phyloP scores from a whole-genome alignment of 2,113 vertebrate species.

The Phyllostomus discolor region DNA sequence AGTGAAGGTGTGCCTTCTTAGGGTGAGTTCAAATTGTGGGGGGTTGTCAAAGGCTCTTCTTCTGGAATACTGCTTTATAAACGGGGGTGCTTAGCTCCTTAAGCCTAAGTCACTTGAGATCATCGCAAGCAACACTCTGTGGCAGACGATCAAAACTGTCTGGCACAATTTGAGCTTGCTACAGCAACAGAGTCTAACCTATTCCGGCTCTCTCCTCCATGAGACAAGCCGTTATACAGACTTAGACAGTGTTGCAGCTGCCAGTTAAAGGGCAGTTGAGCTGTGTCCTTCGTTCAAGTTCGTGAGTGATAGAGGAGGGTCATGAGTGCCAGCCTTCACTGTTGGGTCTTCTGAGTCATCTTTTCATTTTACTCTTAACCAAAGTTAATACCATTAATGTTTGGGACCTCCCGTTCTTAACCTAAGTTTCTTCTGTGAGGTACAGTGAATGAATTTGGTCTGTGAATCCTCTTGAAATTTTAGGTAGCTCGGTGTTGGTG shows the following conservation, averaged over 20 bases:
- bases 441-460: neutral
- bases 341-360: neutral
- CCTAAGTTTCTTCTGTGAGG: neutral
- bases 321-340: neutral
- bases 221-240: constrained; percentile 81
- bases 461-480: neutral
- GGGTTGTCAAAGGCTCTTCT: neutral
- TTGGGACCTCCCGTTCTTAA: neutral
- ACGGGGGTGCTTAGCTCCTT: neutral
- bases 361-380: neutral
- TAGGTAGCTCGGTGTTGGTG: neutral
- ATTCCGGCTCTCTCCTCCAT: constrained; percentile 79
- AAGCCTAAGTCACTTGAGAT: neutral
- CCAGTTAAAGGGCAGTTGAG: neutral
- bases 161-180: constrained; percentile 88
- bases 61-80: neutral
- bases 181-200: constrained; percentile 82
- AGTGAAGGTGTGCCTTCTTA: fast-evolving
- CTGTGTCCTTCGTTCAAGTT: neutral
- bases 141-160: constrained; percentile 75
- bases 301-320: no score
- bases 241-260: constrained; percentile 72
- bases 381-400: fast-evolving
- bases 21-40: neutral
- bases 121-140: constrained; percentile 87